Percentiles rank a stretch among this genome's conserved stretches.
These are phyloP conservation scores for Pterocles gutturalis DNA, from an alignment of 2,113 vertebrate species.

Conservation along the genomic window DNA sequence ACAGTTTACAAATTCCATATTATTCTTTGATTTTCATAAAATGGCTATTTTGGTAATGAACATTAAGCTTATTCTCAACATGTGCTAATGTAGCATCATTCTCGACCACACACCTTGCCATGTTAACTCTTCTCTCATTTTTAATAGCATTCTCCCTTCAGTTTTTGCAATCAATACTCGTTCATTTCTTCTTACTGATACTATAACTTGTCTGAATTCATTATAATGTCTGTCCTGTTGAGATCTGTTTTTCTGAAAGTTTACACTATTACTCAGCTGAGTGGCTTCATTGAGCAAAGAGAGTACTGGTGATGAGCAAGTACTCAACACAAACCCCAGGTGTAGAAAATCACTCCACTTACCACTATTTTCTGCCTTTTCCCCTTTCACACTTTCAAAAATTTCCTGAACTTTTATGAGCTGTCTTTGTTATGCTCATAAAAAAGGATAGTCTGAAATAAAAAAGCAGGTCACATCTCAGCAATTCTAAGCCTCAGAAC, in stretches of 20 bases:
- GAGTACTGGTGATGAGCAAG: not conserved
- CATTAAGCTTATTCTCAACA: not conserved
- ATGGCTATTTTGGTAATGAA: not conserved
- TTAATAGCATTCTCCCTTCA: not conserved
- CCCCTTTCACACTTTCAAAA: not conserved
- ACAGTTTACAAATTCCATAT: not conserved
- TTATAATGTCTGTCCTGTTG: not conserved
- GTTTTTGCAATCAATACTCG: not conserved
- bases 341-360: conserved; percentile 17
- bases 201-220: not conserved
- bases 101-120: not conserved
- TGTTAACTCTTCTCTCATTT: not conserved
- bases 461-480: not conserved
- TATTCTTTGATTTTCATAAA: not conserved
- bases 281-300: not conserved
- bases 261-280: not conserved
- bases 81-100: not conserved
- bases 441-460: not conserved
- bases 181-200: not conserved
- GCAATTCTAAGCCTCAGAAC: not conserved
- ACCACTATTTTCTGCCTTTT: not conserved
- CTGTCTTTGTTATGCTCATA: not conserved
- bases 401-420: not conserved
- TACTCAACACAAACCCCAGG: not conserved
- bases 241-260: not conserved